Evolutionary conservation across 2,888 invertebrate genomes (phyloP), one percentile per base, ranked within the genome.

Genomic region (Protonemura montana): DNA sequence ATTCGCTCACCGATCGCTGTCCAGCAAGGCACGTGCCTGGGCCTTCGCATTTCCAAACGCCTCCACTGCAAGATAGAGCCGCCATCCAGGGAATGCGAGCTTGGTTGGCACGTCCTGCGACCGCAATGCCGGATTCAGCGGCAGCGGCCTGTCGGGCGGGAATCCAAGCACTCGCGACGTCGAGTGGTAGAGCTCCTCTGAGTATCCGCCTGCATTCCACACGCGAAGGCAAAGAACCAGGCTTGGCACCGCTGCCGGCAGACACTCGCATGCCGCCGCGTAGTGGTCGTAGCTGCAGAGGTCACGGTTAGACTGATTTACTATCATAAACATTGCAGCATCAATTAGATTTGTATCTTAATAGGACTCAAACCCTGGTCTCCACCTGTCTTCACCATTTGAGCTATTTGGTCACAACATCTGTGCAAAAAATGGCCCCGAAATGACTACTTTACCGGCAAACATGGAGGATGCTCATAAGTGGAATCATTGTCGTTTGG

Each of bases 181-280:
- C 90, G 92, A 90, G 89, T 90, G 89, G 89, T 92, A 89, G 85
- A 92, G 90, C 91, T 92, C 89, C 87, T 91, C 90, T 16, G 91
- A 91, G 89, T 92, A 93, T 76, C 92, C 92, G 25, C 91, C 91
- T 29, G 91, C 90, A 0, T 93, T 89, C 93, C 93, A 93, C 2
- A 92, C 91, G 88, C 92, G 93, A 85, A 95, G 90, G 89, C 95
- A 95, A 29, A 93, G 90, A 3, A 93, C 93, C 84, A 95, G 90
- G 26, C 94, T 94, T 0, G 95, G 95, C 89, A 95, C 89, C 0
- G 94, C 91, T 0, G 93, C 93, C 0, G 95, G 95, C 87, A 95
- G 89, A 85, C 95, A 89, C 90, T 96, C 95, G 88, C 95, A 95
- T 85, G 95, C 90, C 0, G 95, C 94, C 0, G 95, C 95, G 90